These are phyloP conservation scores for Scarus forsteni DNA, from an alignment of 2,797 vertebrate species.

Conservation along the genomic window DNA sequence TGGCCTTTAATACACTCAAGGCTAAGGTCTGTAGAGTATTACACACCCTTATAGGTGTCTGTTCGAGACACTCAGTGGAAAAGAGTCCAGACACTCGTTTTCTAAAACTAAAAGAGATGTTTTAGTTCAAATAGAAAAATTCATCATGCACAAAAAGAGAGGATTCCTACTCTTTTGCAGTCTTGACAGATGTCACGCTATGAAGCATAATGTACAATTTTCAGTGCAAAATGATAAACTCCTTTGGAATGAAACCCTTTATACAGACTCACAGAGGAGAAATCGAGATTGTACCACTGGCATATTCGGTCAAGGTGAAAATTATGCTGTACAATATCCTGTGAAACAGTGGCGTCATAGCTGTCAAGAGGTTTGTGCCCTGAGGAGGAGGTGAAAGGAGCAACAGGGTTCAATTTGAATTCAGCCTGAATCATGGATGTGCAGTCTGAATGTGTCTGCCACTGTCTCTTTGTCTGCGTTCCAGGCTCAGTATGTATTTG, in stretches of 20 bases:
- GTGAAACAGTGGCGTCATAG: neutral
- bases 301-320: slow-evolving; percentile 1
- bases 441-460: neutral
- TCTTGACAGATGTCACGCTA: neutral
- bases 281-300: neutral
- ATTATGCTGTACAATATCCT: neutral
- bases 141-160: neutral
- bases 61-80: too few relatives aligned
- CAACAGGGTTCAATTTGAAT: slow-evolving; percentile 1
- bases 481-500: neutral
- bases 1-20: too few relatives aligned
- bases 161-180: neutral
- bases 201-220: neutral
- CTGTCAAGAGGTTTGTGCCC: slow-evolving; percentile 7
- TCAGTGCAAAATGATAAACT: neutral
- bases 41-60: too few relatives aligned
- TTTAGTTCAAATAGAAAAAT: slow-evolving; percentile 2
- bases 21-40: too few relatives aligned
- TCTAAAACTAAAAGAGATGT: neutral
- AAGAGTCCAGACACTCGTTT: too few relatives aligned
- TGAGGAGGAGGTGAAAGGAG: slow-evolving; percentile 6
- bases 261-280: neutral
- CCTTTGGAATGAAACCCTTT: neutral
- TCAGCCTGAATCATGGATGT: neutral
- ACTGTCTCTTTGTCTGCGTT: neutral